Conservation (phyloP, 2,113 vertebrate genomes). For the Erythrocercus mccallii region DNA sequence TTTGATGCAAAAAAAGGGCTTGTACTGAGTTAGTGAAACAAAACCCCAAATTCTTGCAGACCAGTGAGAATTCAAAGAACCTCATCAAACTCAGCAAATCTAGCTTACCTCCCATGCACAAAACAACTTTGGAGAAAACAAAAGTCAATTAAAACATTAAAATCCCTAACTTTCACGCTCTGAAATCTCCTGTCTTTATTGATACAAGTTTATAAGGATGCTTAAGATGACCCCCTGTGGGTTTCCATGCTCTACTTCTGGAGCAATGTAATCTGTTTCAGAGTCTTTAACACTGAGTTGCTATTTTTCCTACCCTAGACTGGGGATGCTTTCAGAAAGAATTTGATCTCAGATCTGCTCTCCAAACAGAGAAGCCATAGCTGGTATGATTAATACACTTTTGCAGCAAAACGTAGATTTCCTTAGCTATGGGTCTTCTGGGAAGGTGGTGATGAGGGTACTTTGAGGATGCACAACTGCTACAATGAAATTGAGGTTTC, state of each 20-base stretch:
- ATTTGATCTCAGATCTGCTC: background rate
- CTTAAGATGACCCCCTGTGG: background rate
- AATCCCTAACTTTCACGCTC: background rate
- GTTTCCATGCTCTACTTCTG: background rate
- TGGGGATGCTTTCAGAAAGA: background rate
- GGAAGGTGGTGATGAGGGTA: fast-evolving
- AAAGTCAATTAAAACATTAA: background rate
- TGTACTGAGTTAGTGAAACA: background rate
- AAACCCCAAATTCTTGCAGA: background rate
- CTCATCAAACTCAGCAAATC: background rate
- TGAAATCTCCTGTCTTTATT: background rate
- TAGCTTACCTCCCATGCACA: background rate
- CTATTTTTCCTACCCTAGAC: background rate
- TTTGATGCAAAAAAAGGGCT: background rate
- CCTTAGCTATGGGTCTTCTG: background rate
- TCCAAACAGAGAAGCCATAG: background rate
- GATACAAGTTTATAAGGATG: background rate
- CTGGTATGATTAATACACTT: background rate
- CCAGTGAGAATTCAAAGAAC: background rate
- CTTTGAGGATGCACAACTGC: background rate
- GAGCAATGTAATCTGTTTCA: background rate
- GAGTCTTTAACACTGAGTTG: background rate
- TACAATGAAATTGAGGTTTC: background rate
- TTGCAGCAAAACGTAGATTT: background rate
- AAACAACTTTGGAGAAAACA: background rate